Percentiles rank a stretch among this genome's conserved stretches.
These are phyloP conservation scores for Parthenolecanium corni DNA, from an alignment of 2,888 invertebrate species.

Conservation along the genomic window DNA sequence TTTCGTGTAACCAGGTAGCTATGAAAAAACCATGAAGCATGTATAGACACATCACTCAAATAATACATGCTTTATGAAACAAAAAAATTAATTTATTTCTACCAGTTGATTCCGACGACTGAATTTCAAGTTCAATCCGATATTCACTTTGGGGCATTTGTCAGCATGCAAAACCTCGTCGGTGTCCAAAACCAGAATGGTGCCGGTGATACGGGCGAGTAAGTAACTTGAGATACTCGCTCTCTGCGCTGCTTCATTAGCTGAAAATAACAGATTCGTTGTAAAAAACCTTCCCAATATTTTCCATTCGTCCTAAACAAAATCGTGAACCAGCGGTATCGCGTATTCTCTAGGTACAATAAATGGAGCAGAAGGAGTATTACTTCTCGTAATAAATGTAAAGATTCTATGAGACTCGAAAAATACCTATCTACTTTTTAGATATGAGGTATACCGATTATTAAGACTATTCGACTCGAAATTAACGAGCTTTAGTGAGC, in stretches of 20 bases:
- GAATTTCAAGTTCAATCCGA: slow-evolving; percentile 85
- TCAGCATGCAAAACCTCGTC: slow-evolving; percentile 33
- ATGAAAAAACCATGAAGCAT: slow-evolving; percentile 31
- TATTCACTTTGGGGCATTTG: slow-evolving; percentile 51
- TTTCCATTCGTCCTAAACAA: no score
- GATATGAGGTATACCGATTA: no score
- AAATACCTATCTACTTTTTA: no score
- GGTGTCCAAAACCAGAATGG: slow-evolving; percentile 50
- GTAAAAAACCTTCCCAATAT: background rate
- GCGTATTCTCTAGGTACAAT: no score
- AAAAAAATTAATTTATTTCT: no score
- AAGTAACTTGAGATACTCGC: slow-evolving; percentile 57
- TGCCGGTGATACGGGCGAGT: slow-evolving; percentile 76
- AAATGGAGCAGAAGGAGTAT: no score
- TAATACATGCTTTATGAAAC: background rate
- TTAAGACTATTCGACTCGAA: background rate
- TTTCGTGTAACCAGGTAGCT: slow-evolving; percentile 70
- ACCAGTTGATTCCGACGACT: slow-evolving; percentile 64
- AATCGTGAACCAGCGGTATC: no score
- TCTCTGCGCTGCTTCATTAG: slow-evolving; percentile 45
- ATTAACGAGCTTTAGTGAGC: no score
- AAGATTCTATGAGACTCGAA: no score
- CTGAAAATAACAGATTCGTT: slow-evolving; percentile 36
- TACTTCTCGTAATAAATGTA: no score
- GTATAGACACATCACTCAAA: background rate